Conservation (phyloP, 2,113 vertebrate species). For the Cryptotis parvus region DNA sequence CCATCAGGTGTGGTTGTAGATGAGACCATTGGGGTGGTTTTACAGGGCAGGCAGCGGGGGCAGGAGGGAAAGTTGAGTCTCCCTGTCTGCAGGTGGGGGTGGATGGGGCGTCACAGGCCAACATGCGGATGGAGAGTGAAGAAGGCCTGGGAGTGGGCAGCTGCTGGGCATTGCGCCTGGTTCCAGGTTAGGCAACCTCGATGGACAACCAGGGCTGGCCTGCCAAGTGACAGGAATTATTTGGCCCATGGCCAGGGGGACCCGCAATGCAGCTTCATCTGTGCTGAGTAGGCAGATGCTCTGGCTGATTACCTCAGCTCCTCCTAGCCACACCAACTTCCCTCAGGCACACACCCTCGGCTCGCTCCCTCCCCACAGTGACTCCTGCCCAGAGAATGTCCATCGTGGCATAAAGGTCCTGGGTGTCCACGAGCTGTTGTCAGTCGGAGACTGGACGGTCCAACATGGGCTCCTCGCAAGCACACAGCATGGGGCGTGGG, state of each 20-base stretch:
- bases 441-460: conserved; percentile 52
- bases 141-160: conserved; percentile 5
- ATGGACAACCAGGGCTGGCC: too few relatives aligned
- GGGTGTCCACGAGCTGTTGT: conserved; percentile 1
- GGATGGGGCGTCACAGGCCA: not conserved
- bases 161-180: not conserved
- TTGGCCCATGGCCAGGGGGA: not conserved
- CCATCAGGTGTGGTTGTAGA: too few relatives aligned
- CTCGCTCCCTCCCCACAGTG: conserved; percentile 66
- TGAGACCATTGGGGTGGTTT: not conserved
- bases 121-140: not conserved
- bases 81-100: not conserved
- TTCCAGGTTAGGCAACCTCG: conserved; percentile 13
- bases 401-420: conserved; percentile 78
- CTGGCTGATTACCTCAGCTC: conserved; percentile 47
- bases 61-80: not conserved
- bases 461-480: conserved; percentile 61
- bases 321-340: conserved; percentile 75
- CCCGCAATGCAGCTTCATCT: not conserved
- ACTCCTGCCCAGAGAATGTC: conserved; percentile 81
- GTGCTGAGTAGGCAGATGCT: conserved; percentile 78
- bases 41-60: not conserved
- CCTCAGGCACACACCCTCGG: conserved; percentile 39
- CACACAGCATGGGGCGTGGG: conserved; percentile 61
- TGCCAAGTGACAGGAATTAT: not conserved